Base-by-base conservation (phyloP, 2,888 invertebrate species). In the Tenthredo livida region DNA sequence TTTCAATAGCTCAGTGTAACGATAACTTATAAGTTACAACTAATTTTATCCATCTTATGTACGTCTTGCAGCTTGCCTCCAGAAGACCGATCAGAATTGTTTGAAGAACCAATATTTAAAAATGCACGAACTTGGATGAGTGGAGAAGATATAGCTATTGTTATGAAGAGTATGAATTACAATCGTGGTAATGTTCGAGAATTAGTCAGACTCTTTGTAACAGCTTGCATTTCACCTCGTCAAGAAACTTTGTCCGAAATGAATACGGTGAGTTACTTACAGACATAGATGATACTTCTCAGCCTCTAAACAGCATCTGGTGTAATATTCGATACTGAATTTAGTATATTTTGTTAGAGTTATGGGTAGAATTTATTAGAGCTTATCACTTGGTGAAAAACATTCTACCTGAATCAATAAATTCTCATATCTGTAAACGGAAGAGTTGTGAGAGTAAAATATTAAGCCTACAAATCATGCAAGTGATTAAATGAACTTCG, bases 141-240 rank as follows among this genome's bases (percentile, higher is more conserved):
- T 33, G 83, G 21, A 47, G 70, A 83, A 47, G 84, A 84, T 43
- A 25, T 84, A 33, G 73, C 75, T 47, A 7, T 43, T 29, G 65
- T 65, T 58, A 84, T 84, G 75, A 58, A 77, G n/a, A 75, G 47
- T 84, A 84, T 84, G 61, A 84, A 84, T 25, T 84, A 61, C 29
- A 43, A 54, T 43, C 84, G 40, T 43, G 37, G 21, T 47, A 12
- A 75, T 15, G 54, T 61, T 75, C 9, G 29, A 61, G 37, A 58
- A 65, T 58, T 84, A 43, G 58, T 84, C 47, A 75, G 61, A 61
- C 80, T 80, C 0, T 80, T 80, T 12, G 61, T 80, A 61, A 80
- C 29, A 37, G 80, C 80, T 50, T 37, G 61, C 61, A 61, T 80
- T 21, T 40, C 25, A 40, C n/a, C 40, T 5, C 6, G 21, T 15